Base-by-base conservation (phyloP, 2,797 vertebrate genomes). In the Antrozous pallidus region DNA sequence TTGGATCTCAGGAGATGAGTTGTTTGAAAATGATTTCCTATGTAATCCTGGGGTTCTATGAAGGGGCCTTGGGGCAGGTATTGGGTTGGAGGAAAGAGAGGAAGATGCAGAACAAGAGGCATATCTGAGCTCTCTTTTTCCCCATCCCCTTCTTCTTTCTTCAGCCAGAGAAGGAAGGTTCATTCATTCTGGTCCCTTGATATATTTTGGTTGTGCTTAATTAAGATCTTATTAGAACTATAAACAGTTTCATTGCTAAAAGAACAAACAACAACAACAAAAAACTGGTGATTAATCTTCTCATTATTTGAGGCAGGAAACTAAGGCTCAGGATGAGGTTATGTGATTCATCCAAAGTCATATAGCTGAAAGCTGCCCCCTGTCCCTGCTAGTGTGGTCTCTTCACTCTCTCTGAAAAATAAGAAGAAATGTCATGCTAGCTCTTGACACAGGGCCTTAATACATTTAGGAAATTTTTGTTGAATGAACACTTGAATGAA, bases 291-390 rank as follows among this genome's bases (percentile, higher is more conserved):
- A 47, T 54, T 63, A 89, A 92, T 92, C 45, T 8, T 86, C 45
- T 95, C 24, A 61, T 95, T 92, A 82, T 58, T 83, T 28, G 12
- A 71, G 90, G 82, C 17, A 81, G 56, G 78, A 86, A 94, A 82
- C 45, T 45, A 88, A 84, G 47, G 69, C 42, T 77, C 45, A 36
- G 14, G 70, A 65, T 65, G 51, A 92, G 90, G 88, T 87, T 94
- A 95, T 95, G 85, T 95, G 95, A 91, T 88, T 96, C 92, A 88
- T 47, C 94, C 93, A 58, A 90, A 90, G 87, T 79, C 95, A 74
- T 71, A 77, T 4, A 38, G 84, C 79, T 94, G 69, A 97, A 90
- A 93, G 56, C 51, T 88, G 28, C 78, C 84, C 90, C 92, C 94
- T 79, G 69, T 78, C 90, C 75, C 36, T 61, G 40, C 38, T 36